These are phyloP conservation scores for Hyla sarda DNA, from an alignment of 2,113 vertebrate species.

Conservation along the genomic window DNA sequence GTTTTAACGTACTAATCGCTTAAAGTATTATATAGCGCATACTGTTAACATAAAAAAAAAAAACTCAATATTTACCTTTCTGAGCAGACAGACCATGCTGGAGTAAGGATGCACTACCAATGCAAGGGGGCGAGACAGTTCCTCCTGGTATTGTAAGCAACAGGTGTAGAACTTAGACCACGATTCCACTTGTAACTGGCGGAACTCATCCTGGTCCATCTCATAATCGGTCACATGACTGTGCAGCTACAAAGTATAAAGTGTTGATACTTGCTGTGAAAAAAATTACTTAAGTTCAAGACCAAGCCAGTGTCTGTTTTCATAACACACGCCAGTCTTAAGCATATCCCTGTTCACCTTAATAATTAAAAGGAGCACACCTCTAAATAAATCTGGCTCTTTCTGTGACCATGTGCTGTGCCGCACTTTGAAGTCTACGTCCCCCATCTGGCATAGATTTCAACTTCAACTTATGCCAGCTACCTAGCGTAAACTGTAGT, in stretches of 20 bases:
- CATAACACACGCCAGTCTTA: no score
- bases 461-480: no score
- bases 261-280: background rate
- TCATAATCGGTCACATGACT: conserved; percentile 89
- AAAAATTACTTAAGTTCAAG: no score
- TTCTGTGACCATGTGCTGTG: no score
- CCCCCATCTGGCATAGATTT: no score
- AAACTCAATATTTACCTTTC: conserved; percentile 78
- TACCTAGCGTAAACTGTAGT: no score
- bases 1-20: background rate
- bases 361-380: no score
- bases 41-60: background rate
- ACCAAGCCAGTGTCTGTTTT: no score
- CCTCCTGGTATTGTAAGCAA: conserved; percentile 94
- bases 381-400: no score
- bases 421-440: no score
- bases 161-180: conserved; percentile 96
- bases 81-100: conserved; percentile 87
- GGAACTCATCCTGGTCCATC: conserved; percentile 91
- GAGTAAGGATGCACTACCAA: conserved; percentile 82
- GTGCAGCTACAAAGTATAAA: conserved; percentile 77
- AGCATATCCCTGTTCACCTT: no score
- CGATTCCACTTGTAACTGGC: conserved; percentile 90
- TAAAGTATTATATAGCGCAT: no score
- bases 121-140: conserved; percentile 83